These are phyloP conservation scores for Micoletzkya japonica DNA, from an alignment of 2,888 invertebrate genomes.

Conservation along the genomic window DNA sequence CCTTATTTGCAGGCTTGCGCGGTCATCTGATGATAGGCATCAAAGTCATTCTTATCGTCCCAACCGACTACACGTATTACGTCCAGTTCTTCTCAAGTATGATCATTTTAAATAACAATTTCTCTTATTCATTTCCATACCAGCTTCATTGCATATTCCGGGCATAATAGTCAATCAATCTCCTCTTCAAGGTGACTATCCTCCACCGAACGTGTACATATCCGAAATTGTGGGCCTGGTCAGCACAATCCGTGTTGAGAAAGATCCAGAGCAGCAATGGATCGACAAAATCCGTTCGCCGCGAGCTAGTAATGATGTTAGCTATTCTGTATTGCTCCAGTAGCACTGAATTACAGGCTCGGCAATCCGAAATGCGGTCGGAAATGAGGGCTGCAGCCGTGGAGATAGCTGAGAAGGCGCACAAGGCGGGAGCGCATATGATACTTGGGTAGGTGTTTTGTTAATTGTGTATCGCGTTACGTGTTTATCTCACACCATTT, in stretches of 20 bases:
- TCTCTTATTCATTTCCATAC: neutral
- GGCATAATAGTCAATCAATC: neutral
- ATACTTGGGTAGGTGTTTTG: constrained; percentile 7
- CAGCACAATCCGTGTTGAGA: constrained; percentile 69
- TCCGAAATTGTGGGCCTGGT: constrained; percentile 43
- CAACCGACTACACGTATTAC: constrained; percentile 39
- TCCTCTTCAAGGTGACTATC: constrained; percentile 11
- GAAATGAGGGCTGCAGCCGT: constrained; percentile 15
- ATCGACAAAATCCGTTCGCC: constrained; percentile 91
- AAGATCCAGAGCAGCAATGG: constrained; percentile 98
- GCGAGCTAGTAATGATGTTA: constrained; percentile 82
- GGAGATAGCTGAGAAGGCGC: constrained; percentile 21
- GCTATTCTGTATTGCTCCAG: neutral
- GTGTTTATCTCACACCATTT: neutral
- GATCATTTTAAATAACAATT: neutral
- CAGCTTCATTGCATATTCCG: neutral
- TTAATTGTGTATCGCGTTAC: neutral
- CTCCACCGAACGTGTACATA: constrained; percentile 31
- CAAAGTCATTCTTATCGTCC: constrained; percentile 38
- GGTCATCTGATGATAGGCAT: constrained; percentile 73
- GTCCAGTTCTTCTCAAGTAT: constrained; percentile 43
- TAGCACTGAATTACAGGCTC: constrained; percentile 12
- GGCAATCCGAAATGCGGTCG: constrained; percentile 18
- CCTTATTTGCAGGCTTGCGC: constrained; percentile 73
- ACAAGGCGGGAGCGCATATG: constrained; percentile 13